phyloP scores from a whole-genome alignment of 2,888 invertebrate genomes.

The Leucania comma region DNA sequence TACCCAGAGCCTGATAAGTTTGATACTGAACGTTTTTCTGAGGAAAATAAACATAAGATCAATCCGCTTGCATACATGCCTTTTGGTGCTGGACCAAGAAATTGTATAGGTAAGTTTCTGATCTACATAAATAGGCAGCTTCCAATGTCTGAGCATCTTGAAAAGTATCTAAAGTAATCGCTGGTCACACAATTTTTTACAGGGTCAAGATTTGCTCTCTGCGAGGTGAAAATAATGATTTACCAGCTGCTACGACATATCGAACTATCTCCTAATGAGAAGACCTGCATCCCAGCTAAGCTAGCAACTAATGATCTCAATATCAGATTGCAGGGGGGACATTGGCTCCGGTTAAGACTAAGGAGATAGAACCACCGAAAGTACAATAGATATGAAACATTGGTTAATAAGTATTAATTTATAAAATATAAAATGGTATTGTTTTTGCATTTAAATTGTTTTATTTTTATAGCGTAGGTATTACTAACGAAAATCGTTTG shows the following conservation, averaged over 20 bases:
- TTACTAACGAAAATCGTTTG: no score
- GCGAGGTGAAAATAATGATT: constrained; percentile 79
- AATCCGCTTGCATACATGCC: constrained; percentile 84
- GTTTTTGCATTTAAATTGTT: no score
- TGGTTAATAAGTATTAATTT: background rate
- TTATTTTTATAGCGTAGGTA: no score
- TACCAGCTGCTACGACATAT: constrained; percentile 78
- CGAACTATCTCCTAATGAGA: constrained; percentile 69
- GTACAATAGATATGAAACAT: background rate
- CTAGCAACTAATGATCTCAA: constrained; percentile 1
- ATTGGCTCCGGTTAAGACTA: constrained; percentile 1
- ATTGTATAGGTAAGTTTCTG: constrained; percentile 89
- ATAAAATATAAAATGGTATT: no score
- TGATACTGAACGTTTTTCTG: constrained; percentile 91
- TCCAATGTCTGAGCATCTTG: background rate
- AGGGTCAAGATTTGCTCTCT: constrained; percentile 81
- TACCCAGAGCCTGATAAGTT: constrained; percentile 90
- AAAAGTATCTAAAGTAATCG: background rate
- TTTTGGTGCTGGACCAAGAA: constrained; percentile 91
- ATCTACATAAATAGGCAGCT: background rate
- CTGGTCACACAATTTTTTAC: constrained; percentile 2
- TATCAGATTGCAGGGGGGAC: constrained; percentile 1
- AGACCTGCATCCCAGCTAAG: background rate
- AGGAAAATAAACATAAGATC: constrained; percentile 88
- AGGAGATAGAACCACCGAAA: background rate